These are phyloP conservation scores for Diabrotica virgifera DNA, from an alignment of 1,140 invertebrate species.

Conservation along the genomic window DNA sequence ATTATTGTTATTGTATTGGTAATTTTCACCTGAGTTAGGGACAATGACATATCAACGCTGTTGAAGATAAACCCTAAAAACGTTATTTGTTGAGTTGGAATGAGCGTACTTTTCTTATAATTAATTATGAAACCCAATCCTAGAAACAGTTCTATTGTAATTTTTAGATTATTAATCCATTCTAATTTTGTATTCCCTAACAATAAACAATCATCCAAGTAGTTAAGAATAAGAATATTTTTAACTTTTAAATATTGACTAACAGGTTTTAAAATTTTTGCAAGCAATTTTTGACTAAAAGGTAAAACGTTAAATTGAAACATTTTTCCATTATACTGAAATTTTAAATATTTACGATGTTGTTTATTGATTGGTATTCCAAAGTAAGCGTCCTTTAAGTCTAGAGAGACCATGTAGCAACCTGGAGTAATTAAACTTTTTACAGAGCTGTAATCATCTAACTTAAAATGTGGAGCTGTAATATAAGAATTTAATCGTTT, in stretches of 20 bases:
- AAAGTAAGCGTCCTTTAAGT: constrained; percentile 26
- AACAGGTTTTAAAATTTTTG: constrained; percentile 21
- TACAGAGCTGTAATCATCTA: constrained; percentile 34
- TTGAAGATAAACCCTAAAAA: constrained; percentile 26
- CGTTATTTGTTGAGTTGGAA: constrained; percentile 1
- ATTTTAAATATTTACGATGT: constrained; percentile 30
- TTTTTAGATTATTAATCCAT: constrained; percentile 20
- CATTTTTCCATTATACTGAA: too few relatives aligned
- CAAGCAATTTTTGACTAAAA: constrained; percentile 19
- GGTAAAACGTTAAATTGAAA: constrained; percentile 24
- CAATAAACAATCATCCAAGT: constrained; percentile 23
- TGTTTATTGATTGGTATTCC: constrained; percentile 28
- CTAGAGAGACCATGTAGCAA: constrained; percentile 32
- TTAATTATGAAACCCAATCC: constrained; percentile 25
- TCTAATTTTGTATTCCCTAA: constrained; percentile 12
- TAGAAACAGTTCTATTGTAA: constrained; percentile 9
- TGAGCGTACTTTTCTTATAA: constrained; percentile 17
- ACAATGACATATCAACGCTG: constrained; percentile 7
- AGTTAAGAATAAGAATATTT: constrained; percentile 7
- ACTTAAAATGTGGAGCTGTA: constrained; percentile 32
- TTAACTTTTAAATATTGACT: constrained; percentile 8
- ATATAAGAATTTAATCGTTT: constrained; percentile 34
- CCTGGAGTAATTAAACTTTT: constrained; percentile 26
- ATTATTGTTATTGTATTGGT: constrained; percentile 3
- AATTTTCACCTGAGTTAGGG: constrained; percentile 15